Conservation (phyloP, 2,113 vertebrate genomes). For the Anolis sagrei region DNA sequence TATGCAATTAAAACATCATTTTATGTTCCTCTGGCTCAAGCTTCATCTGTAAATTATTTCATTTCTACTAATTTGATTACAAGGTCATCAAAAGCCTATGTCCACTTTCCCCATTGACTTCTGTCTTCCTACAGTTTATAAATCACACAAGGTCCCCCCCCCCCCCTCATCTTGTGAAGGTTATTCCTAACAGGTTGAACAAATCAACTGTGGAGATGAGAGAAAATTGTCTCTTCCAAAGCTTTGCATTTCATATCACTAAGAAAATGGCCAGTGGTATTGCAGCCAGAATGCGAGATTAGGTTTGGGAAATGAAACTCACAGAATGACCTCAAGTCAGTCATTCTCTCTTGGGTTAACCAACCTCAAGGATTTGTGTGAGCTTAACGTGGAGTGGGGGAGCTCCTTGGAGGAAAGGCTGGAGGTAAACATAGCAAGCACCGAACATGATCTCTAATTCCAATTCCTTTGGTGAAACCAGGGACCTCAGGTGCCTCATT, state of each 20-base stretch:
- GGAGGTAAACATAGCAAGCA: background rate
- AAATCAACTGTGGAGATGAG: background rate
- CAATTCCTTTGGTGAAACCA: background rate
- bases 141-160: conserved; percentile 24
- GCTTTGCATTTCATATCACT: conserved; percentile 10
- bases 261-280: background rate
- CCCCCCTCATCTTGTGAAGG: background rate
- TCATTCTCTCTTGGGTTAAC: background rate
- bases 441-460: background rate
- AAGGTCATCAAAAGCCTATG: conserved; percentile 19
- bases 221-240: background rate
- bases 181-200: conserved; percentile 36
- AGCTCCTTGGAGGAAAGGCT: background rate
- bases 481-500: background rate
- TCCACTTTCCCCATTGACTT: background rate
- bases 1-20: background rate
- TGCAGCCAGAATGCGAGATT: background rate
- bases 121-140: conserved; percentile 28
- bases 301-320: background rate
- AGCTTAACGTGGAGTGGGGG: background rate
- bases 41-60: conserved; percentile 27
- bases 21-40: conserved; percentile 27
- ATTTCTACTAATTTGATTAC: conserved; percentile 54
- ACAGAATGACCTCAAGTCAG: background rate
- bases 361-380: background rate